Base-by-base conservation (phyloP, 2,113 vertebrate genomes). In the Pandion haliaetus region DNA sequence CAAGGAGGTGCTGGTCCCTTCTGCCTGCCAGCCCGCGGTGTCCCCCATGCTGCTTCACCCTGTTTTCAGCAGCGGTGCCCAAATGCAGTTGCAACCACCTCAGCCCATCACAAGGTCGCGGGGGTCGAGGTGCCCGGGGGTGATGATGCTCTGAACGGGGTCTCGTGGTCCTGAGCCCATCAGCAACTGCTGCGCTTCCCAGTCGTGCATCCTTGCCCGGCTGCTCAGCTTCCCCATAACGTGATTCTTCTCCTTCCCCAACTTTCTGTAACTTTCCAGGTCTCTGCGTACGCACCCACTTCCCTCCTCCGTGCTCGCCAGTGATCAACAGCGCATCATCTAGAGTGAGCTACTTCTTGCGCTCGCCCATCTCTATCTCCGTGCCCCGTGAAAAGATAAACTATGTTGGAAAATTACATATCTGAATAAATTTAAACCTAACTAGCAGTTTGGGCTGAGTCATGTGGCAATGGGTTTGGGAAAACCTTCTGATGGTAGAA, bases 281-380 rank as follows among this genome's bases (percentile, higher is more conserved):
- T n/a, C 36, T 8, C 20, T 9, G 19, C 1, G 0, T 6, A 3
- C 0, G 1, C 85, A 13, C 36, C 36, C 40, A 4, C 3, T 1
- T 36, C 63, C 58, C 40, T n/a, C 10, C 77, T 32, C 38, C 0
- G 0, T 14, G 52, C 69, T 65, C 3, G 0, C 40, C 19, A 6
- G 0, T 0, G n/a, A 25, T 1, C 31, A 12, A 5, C 58, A 1
- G 34, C 8, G 28, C n/a, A 4, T 2, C 69, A 24, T 3, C 34
- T 7, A 7, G 17, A 20, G 36, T 1, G 6, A 73, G 47, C n/a
- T 6, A 8, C 23, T 6, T 25, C 82, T 17, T 18, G 18, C 3
- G 5, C 66, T 63, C 12, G 1, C 72, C 73, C 55, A 14, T 4
- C 77, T 25, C 77, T 5, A 17, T 5, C 58, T 23, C 58, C 40